phyloP scores from a whole-genome alignment of 2,113 vertebrate genomes.

The Sula dactylatra region DNA sequence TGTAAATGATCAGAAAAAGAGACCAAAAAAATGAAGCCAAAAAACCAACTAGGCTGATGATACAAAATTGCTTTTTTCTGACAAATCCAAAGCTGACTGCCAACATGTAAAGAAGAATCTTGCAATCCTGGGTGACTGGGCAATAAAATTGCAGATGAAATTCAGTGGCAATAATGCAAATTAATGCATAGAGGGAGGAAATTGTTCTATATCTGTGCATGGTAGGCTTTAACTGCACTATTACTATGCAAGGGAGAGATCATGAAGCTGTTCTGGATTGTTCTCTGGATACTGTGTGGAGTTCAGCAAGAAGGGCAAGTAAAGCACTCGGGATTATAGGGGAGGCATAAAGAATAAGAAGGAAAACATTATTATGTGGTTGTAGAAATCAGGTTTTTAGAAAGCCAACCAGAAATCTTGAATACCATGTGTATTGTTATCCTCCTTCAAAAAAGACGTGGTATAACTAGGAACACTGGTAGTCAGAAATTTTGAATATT shows the following conservation, averaged over 20 bases:
- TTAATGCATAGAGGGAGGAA: background rate
- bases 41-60: background rate
- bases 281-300: background rate
- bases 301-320: background rate
- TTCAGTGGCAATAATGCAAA: background rate
- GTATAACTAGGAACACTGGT: background rate
- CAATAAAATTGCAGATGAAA: background rate
- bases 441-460: background rate
- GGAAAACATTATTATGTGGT: background rate
- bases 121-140: background rate
- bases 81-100: background rate
- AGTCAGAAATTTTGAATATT: background rate
- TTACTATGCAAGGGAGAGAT: background rate
- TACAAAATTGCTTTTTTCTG: background rate
- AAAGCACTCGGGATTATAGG: background rate
- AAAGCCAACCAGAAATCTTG: background rate
- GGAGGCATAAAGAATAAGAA: background rate
- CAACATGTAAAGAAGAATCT: background rate
- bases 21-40: background rate
- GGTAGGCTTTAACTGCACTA: background rate
- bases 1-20: background rate
- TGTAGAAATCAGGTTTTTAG: background rate
- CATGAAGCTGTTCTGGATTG: background rate
- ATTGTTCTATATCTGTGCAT: background rate
- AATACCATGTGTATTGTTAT: rapidly evolving